Conservation (phyloP, 1,140 invertebrate genomes). For the Sycophila sp. region DNA sequence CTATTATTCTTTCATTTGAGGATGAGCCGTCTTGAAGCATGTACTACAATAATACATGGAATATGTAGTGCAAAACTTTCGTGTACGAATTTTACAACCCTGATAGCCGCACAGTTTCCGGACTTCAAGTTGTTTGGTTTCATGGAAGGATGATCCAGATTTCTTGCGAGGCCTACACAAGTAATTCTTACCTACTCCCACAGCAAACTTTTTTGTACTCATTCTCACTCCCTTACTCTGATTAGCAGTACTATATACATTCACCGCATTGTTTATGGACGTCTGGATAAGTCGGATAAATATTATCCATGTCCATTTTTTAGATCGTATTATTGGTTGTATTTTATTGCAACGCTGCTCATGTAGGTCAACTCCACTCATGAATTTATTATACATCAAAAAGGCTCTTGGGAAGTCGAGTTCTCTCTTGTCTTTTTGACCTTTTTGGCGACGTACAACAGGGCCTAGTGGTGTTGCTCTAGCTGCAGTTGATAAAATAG, state of each 20-base stretch:
- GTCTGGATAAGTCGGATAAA: background rate
- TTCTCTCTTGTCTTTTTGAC: slow-evolving; percentile 4
- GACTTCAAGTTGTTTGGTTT: background rate
- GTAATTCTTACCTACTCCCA: no score
- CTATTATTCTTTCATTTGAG: background rate
- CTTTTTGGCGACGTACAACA: no score
- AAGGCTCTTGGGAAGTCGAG: background rate
- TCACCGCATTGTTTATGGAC: background rate
- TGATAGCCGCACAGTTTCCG: background rate
- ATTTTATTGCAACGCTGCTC: background rate
- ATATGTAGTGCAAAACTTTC: background rate
- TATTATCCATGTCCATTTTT: background rate
- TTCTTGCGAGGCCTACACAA: background rate
- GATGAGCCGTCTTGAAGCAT: background rate
- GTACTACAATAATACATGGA: background rate
- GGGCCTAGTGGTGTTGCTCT: background rate
- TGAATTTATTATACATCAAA: slow-evolving; percentile 7
- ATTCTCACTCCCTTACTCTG: background rate
- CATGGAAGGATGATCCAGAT: background rate
- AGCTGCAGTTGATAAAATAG: background rate
- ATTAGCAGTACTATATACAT: background rate
- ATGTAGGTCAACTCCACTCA: background rate
- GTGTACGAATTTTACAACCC: background rate
- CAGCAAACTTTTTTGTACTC: background rate
- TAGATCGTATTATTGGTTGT: background rate